A percentile compares a stretch with the other conserved stretches of the same genome.
phyloP scores from a whole-genome alignment of 2,113 vertebrate species.

The Alectura lathami region DNA sequence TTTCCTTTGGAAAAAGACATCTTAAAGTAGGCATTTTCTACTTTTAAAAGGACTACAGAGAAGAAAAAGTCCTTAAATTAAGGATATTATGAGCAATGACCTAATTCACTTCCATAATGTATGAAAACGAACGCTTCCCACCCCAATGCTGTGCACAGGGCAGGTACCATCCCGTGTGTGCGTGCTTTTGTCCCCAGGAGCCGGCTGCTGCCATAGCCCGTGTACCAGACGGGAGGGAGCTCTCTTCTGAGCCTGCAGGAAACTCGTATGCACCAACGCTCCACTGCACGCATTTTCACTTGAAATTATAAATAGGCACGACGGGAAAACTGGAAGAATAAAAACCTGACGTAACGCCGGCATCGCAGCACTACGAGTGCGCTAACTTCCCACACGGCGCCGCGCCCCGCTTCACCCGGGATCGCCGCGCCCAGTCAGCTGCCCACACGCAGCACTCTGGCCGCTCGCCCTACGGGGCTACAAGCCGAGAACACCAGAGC shows the following conservation, averaged over 20 bases:
- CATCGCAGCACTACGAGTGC: too few relatives aligned
- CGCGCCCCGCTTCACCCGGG: too few relatives aligned
- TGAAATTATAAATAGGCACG: not conserved
- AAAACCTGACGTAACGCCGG: too few relatives aligned
- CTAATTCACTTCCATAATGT: not conserved
- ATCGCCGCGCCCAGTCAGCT: not conserved
- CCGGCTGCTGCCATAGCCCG: too few relatives aligned
- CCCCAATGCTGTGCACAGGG: rapidly evolving
- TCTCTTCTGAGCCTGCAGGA: not conserved
- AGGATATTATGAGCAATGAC: not conserved
- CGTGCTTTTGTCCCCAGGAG: too few relatives aligned
- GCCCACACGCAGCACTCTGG: not conserved
- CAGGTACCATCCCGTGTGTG: too few relatives aligned
- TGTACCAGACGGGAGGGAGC: rapidly evolving
- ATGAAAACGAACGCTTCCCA: not conserved
- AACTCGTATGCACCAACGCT: rapidly evolving
- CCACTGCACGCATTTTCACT: not conserved
- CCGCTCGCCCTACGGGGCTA: too few relatives aligned
- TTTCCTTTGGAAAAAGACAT: not conserved
- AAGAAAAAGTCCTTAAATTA: not conserved
- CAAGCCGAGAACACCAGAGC: too few relatives aligned
- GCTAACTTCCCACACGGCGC: too few relatives aligned
- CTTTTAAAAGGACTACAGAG: not conserved
- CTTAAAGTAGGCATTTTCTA: too few relatives aligned
- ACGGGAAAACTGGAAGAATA: too few relatives aligned